Evolutionary conservation across 2,113 vertebrate genomes (phyloP), one percentile per base, ranked within the genome.

Genomic region (Phalacrocorax aristotelis): DNA sequence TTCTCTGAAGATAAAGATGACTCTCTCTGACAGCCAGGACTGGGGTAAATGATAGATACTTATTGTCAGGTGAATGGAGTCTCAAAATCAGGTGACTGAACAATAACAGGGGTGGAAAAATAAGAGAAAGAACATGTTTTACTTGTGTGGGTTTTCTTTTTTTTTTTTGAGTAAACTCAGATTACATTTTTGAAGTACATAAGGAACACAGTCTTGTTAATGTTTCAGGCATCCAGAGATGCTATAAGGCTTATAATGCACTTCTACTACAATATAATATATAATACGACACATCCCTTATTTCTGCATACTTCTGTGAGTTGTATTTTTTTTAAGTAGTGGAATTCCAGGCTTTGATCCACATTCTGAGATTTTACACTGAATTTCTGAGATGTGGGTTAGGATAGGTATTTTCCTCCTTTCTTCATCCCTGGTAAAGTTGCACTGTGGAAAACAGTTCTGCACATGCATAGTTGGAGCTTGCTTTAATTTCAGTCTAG

Each of bases 1-100:
- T 96, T 95, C 84, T 95, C 68, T 94, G 51, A 91, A 94, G 87
- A 95, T 93, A 86, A 95, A 95, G 84, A 88, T 90, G 51, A 87
- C 60, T 95, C 80, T 82, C 94, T 92, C 61, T 87, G 91, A 87
- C 91, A 95, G 93, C 65, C 58, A 83, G 74, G 87, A 83, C 89
- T 54, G 68, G 42, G 78, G 78, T 76, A 96, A 96, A 95, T 95
- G 79, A 91, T 83, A 93, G 89, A 82, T 93, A 69, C 78, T 94
- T 95, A 96, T 91, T 95, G 75, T 94, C 83, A 93, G 91, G 89
- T 95, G 82, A 96, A 90, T 90, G 84, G 78, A 89, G 68, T 90
- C 75, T 86, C 71, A 87, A 84, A 97, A 95, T 93, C 87, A 83
- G 78, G 42, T 81, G 95, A 96, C 81, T 95, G 94, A 95, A 92